phyloP scores from a whole-genome alignment of 2,797 vertebrate genomes.

The Chaenodraco wilsoni region DNA sequence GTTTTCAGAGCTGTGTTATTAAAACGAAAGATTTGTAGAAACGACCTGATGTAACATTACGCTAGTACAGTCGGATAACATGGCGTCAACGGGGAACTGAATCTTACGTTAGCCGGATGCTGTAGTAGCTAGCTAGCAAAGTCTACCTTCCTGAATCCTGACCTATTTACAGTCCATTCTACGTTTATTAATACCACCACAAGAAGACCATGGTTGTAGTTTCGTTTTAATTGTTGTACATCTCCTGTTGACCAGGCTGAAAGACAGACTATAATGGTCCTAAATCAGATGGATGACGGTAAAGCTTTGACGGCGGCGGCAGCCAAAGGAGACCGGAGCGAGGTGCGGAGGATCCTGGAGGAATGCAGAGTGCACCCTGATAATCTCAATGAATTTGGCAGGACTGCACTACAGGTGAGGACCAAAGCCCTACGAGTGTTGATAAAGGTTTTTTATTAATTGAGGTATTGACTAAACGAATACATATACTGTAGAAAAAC shows the following conservation, averaged over 20 bases:
- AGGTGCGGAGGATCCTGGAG: constrained; percentile 88
- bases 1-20: background rate
- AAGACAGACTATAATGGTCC: constrained; percentile 81
- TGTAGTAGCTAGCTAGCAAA: constrained; percentile 48
- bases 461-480: too few relatives aligned
- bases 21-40: background rate
- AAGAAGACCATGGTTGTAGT: too few relatives aligned
- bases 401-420: constrained; percentile 90
- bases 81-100: constrained; percentile 59
- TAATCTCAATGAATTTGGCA: constrained; percentile 87
- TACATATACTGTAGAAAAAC: too few relatives aligned
- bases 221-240: background rate
- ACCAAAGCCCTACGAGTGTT: background rate
- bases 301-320: constrained; percentile 89
- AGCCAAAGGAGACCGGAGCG: constrained; percentile 84
- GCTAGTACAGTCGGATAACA: constrained; percentile 35
- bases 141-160: background rate
- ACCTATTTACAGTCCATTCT: background rate
- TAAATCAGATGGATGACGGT: constrained; percentile 84
- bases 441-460: background rate
- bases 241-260: constrained; percentile 36
- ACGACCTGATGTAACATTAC: background rate
- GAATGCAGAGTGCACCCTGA: constrained; percentile 88
- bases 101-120: constrained; percentile 57
- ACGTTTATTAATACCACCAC: background rate